Percentiles rank a stretch among this genome's conserved stretches.
phyloP scores from a whole-genome alignment of 23 tunicate genomes.

The Halocynthia roretzi region DNA sequence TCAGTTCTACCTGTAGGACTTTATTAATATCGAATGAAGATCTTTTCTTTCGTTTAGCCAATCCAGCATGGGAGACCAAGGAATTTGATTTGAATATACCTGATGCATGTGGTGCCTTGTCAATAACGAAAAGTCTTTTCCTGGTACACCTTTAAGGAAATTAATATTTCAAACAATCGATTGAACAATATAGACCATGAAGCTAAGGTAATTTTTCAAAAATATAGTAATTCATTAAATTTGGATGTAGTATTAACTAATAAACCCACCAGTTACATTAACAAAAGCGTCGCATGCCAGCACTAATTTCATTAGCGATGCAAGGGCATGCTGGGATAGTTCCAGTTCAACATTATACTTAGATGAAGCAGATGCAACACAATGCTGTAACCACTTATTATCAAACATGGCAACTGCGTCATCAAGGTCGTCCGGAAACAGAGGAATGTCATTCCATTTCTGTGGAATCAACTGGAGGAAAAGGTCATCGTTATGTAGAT shows the following conservation, averaged over 20 bases:
- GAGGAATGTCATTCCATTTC: slow-evolving; percentile 34
- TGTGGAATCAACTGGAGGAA: neutral
- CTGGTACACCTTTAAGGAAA: slow-evolving; percentile 45
- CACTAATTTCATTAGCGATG: slow-evolving; percentile 29
- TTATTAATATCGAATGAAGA: slow-evolving; percentile 25
- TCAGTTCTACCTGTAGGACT: slow-evolving; percentile 40
- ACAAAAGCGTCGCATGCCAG: slow-evolving; percentile 37
- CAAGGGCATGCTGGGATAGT: slow-evolving; percentile 25
- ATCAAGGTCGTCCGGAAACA: slow-evolving; percentile 16
- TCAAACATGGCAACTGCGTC: slow-evolving; percentile 28
- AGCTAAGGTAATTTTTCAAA: neutral
- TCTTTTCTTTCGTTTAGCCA: slow-evolving; percentile 36
- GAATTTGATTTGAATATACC: slow-evolving; percentile 40
- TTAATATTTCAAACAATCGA: neutral
- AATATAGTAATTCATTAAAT: neutral
- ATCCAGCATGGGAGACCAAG: slow-evolving; percentile 70
- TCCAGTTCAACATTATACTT: slow-evolving; percentile 8
- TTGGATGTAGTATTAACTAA: neutral
- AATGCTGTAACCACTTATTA: slow-evolving; percentile 52
- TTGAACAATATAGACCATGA: neutral
- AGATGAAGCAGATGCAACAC: slow-evolving; percentile 28
- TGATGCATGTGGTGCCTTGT: slow-evolving; percentile 44
- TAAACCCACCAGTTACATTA: slow-evolving; percentile 35
- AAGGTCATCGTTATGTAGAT: neutral
- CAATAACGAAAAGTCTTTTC: slow-evolving; percentile 29